Evolutionary conservation across 2,797 vertebrate species (phyloP), one percentile per base, ranked within the genome.

Genomic region (Anabacerthia variegaticeps): DNA sequence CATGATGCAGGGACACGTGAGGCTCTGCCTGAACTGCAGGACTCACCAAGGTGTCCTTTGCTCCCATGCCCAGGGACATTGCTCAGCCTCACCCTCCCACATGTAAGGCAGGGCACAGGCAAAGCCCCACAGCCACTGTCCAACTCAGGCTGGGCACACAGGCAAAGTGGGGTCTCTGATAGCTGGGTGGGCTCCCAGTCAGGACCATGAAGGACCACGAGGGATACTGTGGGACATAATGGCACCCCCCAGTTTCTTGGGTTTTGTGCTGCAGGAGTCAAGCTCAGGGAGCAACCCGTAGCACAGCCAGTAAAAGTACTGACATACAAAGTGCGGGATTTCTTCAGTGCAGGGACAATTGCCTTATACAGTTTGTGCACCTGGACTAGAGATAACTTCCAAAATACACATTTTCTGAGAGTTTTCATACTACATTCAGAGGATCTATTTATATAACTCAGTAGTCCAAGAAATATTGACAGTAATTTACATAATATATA

Each of bases 81-180:
- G 36, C 56, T 59, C 6, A 4, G 75, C 69, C 69, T 88, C 73
- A 30, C 41, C 5, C 6, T 86, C 34, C 56, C 66, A 43, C 0
- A 0, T 14, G 34, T 1, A 2, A 72, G 58, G 14, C 44, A 80
- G 34, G 39, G 51, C 49, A 32, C 0, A 1, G 18, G 24, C 19
- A 59, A 84, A 51, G 3, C 13, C n/a, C 28, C 24, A 8, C 19
- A n/a, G 65, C 44, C 0, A 0, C n/a, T 0, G 0, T 17, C 46
- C 2, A 1, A 2, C 17, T 39, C 21, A 19, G 7, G 6, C 4
- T 39, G 28, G 58, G 51, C 17, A 5, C 32, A 30, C 0, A 0
- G 68, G 17, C 34, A 49, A 36, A 39, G 62, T 0, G 1, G 20
- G 26, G 22, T 14, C 83, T 41, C 16, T 2, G 3, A 41, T 4